Conservation (phyloP, 1,140 invertebrate genomes). For the Heliconius melpomene region DNA sequence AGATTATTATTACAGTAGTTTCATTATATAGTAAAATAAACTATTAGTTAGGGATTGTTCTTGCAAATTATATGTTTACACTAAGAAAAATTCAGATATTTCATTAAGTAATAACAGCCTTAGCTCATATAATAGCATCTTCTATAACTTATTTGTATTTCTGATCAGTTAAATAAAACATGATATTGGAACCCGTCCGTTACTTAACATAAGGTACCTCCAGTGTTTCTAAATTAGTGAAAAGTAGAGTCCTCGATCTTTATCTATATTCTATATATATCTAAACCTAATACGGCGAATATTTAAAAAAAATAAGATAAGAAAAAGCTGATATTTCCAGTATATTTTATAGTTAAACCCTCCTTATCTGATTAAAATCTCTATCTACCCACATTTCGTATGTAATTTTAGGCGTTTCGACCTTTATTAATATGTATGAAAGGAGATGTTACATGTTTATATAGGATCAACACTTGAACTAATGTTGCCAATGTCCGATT, state of each 20-base stretch:
- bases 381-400: not conserved
- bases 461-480: conserved; percentile 29
- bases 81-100: no score
- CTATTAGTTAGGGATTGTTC: no score
- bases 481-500: conserved; percentile 3
- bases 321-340: not conserved
- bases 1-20: no score
- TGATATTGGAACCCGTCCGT: no score
- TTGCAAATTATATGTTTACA: no score
- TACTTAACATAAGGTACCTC: no score
- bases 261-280: not conserved
- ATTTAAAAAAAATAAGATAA: not conserved
- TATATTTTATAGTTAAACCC: conserved; percentile 1
- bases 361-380: conserved; percentile 19
- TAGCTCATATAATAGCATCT: no score
- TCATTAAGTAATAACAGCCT: no score
- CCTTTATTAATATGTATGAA: conserved; percentile 71
- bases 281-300: not conserved
- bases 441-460: conserved; percentile 39
- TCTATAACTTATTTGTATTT: no score
- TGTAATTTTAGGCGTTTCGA: conserved; percentile 16
- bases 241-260: not conserved
- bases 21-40: no score
- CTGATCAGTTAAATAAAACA: no score
- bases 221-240: no score